These are phyloP conservation scores for Drosophila eohydei DNA, from an alignment of 2,888 invertebrate species.

Conservation along the genomic window DNA sequence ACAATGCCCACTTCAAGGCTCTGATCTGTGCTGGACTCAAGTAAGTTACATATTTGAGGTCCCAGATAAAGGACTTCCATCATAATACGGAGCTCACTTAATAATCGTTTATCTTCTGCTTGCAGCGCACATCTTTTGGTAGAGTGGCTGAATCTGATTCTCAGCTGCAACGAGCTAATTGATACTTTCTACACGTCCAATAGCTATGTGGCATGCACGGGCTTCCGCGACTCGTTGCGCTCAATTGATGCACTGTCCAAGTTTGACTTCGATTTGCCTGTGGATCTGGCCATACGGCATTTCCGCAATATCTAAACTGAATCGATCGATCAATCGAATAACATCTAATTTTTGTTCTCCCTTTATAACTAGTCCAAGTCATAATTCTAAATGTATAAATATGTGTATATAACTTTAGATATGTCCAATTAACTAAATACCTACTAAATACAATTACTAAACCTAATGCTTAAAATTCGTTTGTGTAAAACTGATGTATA, in stretches of 20 bases:
- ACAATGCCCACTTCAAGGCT: constrained; percentile 99
- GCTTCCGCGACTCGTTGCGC: constrained; percentile 97
- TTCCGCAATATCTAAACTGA: constrained; percentile 95
- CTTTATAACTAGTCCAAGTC: constrained; percentile 41
- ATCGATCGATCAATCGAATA: constrained; percentile 1
- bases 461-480: constrained; percentile 51
- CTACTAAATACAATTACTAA: constrained; percentile 69
- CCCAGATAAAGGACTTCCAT: not conserved
- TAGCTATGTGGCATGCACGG: constrained; percentile 98
- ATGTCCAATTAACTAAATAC: constrained; percentile 72
- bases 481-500: constrained; percentile 86
- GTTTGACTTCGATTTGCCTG: constrained; percentile 96
- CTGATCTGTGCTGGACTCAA: constrained; percentile 98
- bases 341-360: constrained; percentile 23
- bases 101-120: not conserved
- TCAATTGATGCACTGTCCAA: constrained; percentile 94
- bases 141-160: constrained; percentile 96
- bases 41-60: constrained; percentile 86
- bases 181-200: constrained; percentile 94
- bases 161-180: constrained; percentile 92
- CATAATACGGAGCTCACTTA: not conserved
- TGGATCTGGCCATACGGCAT: constrained; percentile 97
- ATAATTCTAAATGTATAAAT: constrained; percentile 57
- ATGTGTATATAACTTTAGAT: constrained; percentile 76
- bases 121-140: constrained; percentile 95